These are phyloP conservation scores for Ia io DNA, from an alignment of 2,113 vertebrate species.

Conservation along the genomic window DNA sequence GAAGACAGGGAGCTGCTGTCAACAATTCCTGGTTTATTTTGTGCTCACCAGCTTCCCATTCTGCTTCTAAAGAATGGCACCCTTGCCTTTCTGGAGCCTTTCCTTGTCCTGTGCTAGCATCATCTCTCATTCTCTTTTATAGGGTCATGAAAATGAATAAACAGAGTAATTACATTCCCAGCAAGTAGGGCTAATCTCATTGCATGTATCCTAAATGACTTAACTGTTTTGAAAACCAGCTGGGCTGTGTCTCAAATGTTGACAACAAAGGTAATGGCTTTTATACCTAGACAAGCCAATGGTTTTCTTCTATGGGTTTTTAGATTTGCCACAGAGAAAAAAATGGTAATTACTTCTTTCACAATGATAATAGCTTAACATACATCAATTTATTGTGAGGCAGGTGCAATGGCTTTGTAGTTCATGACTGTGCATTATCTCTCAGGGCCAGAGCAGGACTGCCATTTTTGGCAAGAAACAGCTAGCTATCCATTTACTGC, in stretches of 20 bases:
- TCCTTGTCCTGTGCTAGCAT: neutral
- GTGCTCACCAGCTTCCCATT: neutral
- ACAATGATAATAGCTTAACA: slow-evolving; percentile 61
- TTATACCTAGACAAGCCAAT: slow-evolving; percentile 26
- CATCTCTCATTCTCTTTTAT: neutral
- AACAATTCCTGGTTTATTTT: neutral
- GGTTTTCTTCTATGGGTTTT: slow-evolving; percentile 21
- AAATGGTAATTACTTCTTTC: slow-evolving; percentile 37
- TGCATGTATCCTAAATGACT: neutral
- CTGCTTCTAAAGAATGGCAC: neutral
- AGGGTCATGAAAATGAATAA: slow-evolving; percentile 41
- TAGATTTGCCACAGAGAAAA: slow-evolving; percentile 56
- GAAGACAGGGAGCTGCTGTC: neutral
- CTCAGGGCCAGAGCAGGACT: slow-evolving; percentile 66
- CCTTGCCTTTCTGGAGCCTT: neutral
- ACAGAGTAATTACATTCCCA: neutral
- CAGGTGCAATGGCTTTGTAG: slow-evolving; percentile 61
- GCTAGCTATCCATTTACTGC: slow-evolving; percentile 54
- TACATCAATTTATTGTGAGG: slow-evolving; percentile 58
- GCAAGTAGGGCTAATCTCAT: neutral
- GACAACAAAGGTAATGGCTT: slow-evolving; percentile 56
- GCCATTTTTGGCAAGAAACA: slow-evolving; percentile 63
- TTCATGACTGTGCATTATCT: slow-evolving; percentile 72
- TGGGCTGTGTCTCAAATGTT: slow-evolving; percentile 41
- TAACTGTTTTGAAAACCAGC: slow-evolving; percentile 34